Base-by-base conservation (phyloP, 2,888 invertebrate genomes). In the Chloroclysta siterata region DNA sequence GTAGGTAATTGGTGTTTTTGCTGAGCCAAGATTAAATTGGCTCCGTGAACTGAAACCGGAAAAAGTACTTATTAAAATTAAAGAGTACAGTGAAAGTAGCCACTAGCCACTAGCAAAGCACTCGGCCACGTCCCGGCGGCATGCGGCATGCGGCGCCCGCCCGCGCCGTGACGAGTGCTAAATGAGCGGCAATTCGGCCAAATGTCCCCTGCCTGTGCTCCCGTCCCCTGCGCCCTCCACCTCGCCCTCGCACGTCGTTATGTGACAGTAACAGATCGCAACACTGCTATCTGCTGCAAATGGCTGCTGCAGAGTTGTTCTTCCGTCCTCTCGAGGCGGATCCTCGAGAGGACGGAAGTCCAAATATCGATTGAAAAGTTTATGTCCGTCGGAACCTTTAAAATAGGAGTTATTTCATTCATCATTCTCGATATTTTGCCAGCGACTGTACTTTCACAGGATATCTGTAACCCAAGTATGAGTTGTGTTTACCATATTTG, bases 231-330 rank as follows among this genome's bases (percentile, higher is more conserved):
- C 53, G n/a, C 8, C n/a, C 6, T 7, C 42, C 44, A 0, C n/a
- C 14, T 10, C 28, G 13, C 5, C 33, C 46, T 13, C 15, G 10
- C 46, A 47, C n/a, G 54, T 15, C 7, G 33, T 11, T 22, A 47
- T 33, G 50, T 44, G 58, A 58, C 58, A 58, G 51, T 52, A 51
- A 58, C 44, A 11, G 44, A 50, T 50, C 15, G 29, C 41, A 29
- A 7, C 3, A 13, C n/a, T 50, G 15, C 6, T 50, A 50, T 42
- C 50, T 57, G 28, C 36, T 39, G 36, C 46, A 46, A 46, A 22
- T 22, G 17, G 46, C 17, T 17, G 11, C 17, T 46, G 17, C 46
- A 44, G 8, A 15, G 5, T 15, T 44, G 15, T 44, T 6, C 1
- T 44, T 15, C 14, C n/a, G n/a, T 42, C 42, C 15, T 0, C 33